Evolutionary conservation across 2,797 vertebrate species (phyloP).

Genomic region (Parauchenoglanis punctatus): DNA sequence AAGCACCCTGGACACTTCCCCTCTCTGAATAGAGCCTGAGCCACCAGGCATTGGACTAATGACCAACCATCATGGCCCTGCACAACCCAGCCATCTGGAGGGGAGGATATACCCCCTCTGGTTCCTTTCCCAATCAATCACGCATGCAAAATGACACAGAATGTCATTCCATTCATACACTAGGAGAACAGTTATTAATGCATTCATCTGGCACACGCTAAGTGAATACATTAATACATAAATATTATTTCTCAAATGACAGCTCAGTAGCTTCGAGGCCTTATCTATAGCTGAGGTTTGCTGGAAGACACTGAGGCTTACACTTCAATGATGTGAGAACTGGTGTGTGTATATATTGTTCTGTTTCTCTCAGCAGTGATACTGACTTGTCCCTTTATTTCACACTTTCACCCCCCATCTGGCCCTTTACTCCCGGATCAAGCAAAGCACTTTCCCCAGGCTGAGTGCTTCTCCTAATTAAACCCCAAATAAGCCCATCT

Average conservation of each 20-base stretch:
- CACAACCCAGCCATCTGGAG: conserved; percentile 56
- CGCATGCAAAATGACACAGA: conserved; percentile 49
- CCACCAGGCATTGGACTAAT: conserved; percentile 52
- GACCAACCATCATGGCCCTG: conserved; percentile 42
- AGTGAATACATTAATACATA: conserved; percentile 41
- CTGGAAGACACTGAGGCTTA: neutral
- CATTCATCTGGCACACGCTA: conserved; percentile 23
- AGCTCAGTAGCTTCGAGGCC: neutral
- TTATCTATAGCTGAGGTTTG: neutral
- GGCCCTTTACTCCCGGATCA: conserved; percentile 37
- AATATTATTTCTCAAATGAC: conserved; percentile 34
- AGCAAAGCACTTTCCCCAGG: conserved; percentile 48
- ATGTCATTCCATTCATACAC: conserved; percentile 51
- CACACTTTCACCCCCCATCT: conserved; percentile 36
- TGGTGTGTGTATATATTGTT: neutral
- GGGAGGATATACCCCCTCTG: conserved; percentile 50
- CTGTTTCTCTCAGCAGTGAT: neutral
- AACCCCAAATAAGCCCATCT: conserved; percentile 56
- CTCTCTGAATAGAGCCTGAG: conserved; percentile 29
- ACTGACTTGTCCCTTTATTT: conserved; percentile 18
- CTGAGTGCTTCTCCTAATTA: conserved; percentile 51
- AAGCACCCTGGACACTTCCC: conserved; percentile 20
- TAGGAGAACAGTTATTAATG: conserved; percentile 27
- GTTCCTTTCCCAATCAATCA: conserved; percentile 54
- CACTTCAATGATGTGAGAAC: neutral